Evolutionary conservation across 2,113 vertebrate genomes (phyloP).

Genomic region (Spea bombifrons): DNA sequence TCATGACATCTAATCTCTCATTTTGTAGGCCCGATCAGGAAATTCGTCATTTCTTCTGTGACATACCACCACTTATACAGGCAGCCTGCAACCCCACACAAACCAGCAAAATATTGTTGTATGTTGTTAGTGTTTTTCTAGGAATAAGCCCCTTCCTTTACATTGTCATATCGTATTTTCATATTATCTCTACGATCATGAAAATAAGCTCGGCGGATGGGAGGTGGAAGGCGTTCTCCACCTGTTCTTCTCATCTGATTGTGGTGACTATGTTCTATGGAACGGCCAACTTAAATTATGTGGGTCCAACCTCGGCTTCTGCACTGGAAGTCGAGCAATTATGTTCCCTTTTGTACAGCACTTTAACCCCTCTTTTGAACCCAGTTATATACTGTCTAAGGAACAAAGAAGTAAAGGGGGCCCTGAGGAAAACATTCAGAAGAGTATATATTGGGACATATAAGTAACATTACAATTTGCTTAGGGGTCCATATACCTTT

Average conservation of each 20-base stretch:
- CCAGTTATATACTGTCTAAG: conserved; percentile 49
- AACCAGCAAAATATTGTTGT: conserved; percentile 21
- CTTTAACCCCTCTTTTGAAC: conserved; percentile 40
- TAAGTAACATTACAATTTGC: conserved; percentile 1
- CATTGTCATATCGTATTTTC: conserved; percentile 38
- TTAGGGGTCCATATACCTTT: background rate
- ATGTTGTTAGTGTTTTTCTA: conserved; percentile 14
- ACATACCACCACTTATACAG: conserved; percentile 42
- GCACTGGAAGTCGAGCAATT: conserved; percentile 3
- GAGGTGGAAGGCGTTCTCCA: conserved; percentile 45
- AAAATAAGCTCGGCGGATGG: conserved; percentile 34
- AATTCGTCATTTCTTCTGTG: conserved; percentile 46
- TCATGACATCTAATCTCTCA: conserved; percentile 33
- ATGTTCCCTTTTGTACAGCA: conserved; percentile 36
- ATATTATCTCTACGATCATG: conserved; percentile 22
- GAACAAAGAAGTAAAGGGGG: conserved; percentile 48
- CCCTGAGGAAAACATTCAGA: conserved; percentile 21
- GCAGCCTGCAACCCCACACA: conserved; percentile 39
- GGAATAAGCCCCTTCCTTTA: conserved; percentile 33
- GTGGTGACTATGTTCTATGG: conserved; percentile 47
- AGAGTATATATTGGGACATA: background rate
- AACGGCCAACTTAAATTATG: conserved; percentile 43
- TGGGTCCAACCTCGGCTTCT: conserved; percentile 9
- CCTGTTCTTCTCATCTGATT: conserved; percentile 41
- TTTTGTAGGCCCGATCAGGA: conserved; percentile 34